Base-by-base conservation (phyloP, 1,140 invertebrate genomes). In the Drosophila funebris region DNA sequence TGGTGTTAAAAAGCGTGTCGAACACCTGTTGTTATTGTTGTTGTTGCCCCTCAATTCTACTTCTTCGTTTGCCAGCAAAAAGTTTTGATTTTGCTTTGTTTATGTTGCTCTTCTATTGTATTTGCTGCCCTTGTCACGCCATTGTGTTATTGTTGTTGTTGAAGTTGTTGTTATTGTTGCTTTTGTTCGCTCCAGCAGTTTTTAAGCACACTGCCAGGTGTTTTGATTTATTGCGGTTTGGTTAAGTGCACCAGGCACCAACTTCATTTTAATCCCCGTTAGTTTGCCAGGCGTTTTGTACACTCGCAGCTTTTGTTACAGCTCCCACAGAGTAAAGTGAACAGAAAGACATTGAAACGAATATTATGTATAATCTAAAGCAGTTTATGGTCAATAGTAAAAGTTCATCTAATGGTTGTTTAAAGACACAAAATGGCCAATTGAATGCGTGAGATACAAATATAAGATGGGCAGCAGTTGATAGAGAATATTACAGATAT, bases 151-250 rank as follows among this genome's bases (percentile, higher is more conserved):
- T 48, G 27, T 56, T 46, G 4, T 27, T 37, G 31, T 39, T 37
- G 20, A 37, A 50, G 29, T 56, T 53, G 54, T 29, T 78, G 54
- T 44, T 66, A 33, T n/a, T 48, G 36, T 50, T 66, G 71, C 36
- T 39, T 53, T 37, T 33, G 36, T 43, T 37, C 64, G 58, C 2
- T 63, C 57, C 27, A 29, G 54, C 48, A 48, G 31, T 54, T 62
- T 54, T 72, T 76, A 62, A 85, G 82, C 52, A 81, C 53, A 62
- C 58, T 62, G 64, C 63, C 70, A 78, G 78, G 83, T 87, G 78
- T 78, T 88, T 76, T 88, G 82, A 87, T 87, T 87, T 87, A 87
- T 82, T 82, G 83, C 75, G 71, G 71, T 72, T 87, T 87, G 83
- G 83, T 87, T 78, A 87, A 82, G 71, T 87, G 78, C 78, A 68